Conservation (phyloP, 2,888 invertebrate species). For the Tethea ocularis region DNA sequence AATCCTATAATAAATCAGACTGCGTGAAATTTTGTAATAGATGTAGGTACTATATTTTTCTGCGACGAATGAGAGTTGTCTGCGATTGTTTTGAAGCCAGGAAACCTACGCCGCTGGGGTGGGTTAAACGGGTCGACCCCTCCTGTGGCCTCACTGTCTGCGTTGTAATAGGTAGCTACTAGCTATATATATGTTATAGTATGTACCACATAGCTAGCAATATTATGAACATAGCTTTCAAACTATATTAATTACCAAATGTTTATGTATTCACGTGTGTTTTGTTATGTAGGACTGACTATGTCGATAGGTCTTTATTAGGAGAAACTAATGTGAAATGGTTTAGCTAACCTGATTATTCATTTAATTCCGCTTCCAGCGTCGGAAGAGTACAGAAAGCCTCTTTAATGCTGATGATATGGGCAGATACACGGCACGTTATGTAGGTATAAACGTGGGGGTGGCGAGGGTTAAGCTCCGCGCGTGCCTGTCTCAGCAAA, state of each 20-base stretch:
- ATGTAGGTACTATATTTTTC: conserved; percentile 9
- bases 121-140: conserved; percentile 39
- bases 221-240: neutral
- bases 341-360: neutral
- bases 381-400: conserved; percentile 21
- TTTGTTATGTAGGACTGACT: neutral
- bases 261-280: neutral
- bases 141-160: conserved; percentile 39
- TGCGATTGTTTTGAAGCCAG: conserved; percentile 34
- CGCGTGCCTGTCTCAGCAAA: conserved; percentile 50
- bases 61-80: conserved; percentile 22
- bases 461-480: conserved; percentile 31
- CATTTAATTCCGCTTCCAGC: neutral
- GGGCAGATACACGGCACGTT: conserved; percentile 41
- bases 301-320: neutral
- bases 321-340: neutral
- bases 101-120: conserved; percentile 35
- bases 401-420: conserved; percentile 42
- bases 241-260: too few relatives aligned
- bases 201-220: neutral
- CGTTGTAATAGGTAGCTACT: conserved; percentile 22
- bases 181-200: conserved; percentile 11
- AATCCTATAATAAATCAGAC: conserved; percentile 20
- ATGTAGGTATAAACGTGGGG: conserved; percentile 29
- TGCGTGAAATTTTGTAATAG: neutral